Evolutionary conservation across 1,140 invertebrate species (phyloP).

Genomic region (Onthophagus taurus): DNA sequence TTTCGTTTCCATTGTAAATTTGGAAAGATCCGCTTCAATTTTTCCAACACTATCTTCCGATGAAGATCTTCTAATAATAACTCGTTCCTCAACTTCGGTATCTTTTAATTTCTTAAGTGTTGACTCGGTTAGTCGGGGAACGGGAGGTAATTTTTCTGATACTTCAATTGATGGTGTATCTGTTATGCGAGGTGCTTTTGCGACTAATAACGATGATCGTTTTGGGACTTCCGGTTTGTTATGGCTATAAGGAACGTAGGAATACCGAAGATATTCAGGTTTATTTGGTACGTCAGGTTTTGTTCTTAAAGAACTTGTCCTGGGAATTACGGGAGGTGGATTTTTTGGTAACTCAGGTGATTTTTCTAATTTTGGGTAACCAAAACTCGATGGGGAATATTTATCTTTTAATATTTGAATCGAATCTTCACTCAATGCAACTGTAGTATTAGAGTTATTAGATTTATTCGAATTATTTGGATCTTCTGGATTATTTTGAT

Average conservation of each 20-base stretch:
- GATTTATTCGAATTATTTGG: not conserved
- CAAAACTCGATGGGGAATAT: constrained; percentile 22
- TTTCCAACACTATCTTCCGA: constrained; percentile 29
- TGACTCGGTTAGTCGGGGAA: not conserved
- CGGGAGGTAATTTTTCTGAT: not conserved
- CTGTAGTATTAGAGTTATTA: constrained; percentile 4
- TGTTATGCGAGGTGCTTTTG: not conserved
- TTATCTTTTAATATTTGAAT: constrained; percentile 17
- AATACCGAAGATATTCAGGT: no score
- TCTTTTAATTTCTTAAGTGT: not conserved
- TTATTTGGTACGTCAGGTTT: not conserved
- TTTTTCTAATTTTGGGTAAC: constrained; percentile 13
- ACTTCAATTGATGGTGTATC: no score
- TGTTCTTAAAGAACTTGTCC: no score
- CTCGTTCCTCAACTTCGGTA: constrained; percentile 5
- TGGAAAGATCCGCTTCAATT: constrained; percentile 24
- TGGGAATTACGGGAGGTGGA: no score
- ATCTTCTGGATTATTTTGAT: no score
- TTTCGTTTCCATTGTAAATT: constrained; percentile 29
- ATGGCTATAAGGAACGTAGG: no score
- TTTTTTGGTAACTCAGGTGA: no score
- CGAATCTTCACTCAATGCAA: constrained; percentile 13
- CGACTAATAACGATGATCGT: not conserved
- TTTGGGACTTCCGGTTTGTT: constrained; percentile 1
- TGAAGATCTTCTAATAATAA: constrained; percentile 24